Evolutionary conservation across 2,888 invertebrate genomes (phyloP).

Genomic region (Philonicus albiceps): DNA sequence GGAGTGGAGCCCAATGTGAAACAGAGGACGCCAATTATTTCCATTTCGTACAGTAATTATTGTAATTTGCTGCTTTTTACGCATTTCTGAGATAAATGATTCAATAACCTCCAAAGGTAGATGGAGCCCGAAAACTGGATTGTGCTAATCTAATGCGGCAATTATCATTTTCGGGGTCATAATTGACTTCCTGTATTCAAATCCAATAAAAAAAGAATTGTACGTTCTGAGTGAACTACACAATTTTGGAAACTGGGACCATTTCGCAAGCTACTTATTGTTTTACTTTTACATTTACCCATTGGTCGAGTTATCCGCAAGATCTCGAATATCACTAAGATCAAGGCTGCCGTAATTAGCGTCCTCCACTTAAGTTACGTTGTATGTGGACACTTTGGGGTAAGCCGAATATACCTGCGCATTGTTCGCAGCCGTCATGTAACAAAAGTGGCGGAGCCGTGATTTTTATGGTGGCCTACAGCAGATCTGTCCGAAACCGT

Average conservation of each 20-base stretch:
- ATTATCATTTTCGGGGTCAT: not conserved
- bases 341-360: not conserved
- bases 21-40: slow-evolving; percentile 38
- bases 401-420: not conserved
- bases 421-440: not conserved
- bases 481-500: not conserved
- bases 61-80: not conserved
- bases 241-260: not conserved
- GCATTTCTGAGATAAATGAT: slow-evolving; percentile 20
- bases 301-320: not conserved
- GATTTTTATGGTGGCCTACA: not conserved
- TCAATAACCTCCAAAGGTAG: slow-evolving; percentile 3
- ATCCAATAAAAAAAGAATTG: not conserved
- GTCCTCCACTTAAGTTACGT: not conserved
- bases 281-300: not conserved
- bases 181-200: slow-evolving; percentile 4
- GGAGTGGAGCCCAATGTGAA: not conserved
- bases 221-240: not conserved
- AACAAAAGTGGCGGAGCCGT: not conserved
- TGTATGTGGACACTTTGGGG: not conserved
- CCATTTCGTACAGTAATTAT: slow-evolving; percentile 22
- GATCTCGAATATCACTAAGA: not conserved
- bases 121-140: not conserved
- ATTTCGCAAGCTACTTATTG: not conserved
- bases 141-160: not conserved